phyloP scores from a whole-genome alignment of 2,113 vertebrate species.

The Microcebus griseorufus region DNA sequence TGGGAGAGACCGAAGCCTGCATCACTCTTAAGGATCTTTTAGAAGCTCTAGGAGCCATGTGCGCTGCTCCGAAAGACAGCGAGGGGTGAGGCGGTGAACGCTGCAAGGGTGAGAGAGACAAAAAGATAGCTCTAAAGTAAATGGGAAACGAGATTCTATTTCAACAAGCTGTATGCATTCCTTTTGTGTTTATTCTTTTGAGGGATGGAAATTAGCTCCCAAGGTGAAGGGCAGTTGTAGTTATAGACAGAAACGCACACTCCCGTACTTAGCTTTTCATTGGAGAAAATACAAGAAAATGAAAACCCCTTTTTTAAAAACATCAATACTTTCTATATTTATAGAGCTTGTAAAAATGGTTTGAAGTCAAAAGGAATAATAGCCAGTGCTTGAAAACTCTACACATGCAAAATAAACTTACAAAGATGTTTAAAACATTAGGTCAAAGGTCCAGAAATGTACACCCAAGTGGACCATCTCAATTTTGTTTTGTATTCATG shows the following conservation, averaged over 20 bases:
- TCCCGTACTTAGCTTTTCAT: neutral
- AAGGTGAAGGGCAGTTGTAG: neutral
- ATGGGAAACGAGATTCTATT: neutral
- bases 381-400: neutral
- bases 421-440: neutral
- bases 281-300: constrained; percentile 2
- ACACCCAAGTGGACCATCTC: accelerated
- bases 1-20: neutral
- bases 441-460: neutral
- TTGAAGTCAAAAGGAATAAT: neutral
- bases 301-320: constrained; percentile 40
- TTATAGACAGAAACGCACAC: neutral
- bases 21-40: neutral
- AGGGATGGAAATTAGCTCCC: neutral
- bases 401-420: neutral
- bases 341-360: neutral
- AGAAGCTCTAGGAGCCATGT: accelerated
- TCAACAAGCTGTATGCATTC: neutral
- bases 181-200: neutral
- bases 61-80: neutral
- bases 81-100: neutral
- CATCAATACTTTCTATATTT: neutral
- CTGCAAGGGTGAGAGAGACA: neutral
- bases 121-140: neutral
- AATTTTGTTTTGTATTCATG: neutral